Conservation (phyloP, 2,113 vertebrate genomes). For the Hydrolagus affinis region DNA sequence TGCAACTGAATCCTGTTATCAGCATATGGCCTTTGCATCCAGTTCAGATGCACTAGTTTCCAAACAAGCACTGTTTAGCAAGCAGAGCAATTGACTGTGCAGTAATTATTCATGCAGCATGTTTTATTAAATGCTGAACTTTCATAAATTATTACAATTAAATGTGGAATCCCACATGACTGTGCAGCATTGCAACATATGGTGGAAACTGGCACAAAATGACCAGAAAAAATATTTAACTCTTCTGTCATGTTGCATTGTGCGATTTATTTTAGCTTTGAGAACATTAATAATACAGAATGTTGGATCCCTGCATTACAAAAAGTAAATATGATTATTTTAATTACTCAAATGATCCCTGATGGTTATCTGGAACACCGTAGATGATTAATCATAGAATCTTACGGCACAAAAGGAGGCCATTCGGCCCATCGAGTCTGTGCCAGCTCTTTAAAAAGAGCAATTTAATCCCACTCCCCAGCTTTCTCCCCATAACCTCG, state of each 20-base stretch:
- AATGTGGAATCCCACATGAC: conserved; percentile 1
- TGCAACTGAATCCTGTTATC: neutral
- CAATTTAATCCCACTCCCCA: too few species aligned
- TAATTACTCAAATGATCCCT: neutral
- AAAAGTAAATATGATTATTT: conserved; percentile 20
- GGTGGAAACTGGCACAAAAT: neutral
- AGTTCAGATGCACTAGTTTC: neutral
- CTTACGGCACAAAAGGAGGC: too few species aligned
- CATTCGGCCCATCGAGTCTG: too few species aligned
- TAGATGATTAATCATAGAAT: too few species aligned
- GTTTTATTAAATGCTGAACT: conserved; percentile 22
- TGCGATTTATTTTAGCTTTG: neutral
- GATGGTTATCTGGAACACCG: neutral
- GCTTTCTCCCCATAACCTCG: too few species aligned
- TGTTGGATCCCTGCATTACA: neutral
- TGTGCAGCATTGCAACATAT: neutral
- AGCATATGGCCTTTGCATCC: neutral
- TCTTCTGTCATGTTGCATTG: neutral
- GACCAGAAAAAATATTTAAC: neutral
- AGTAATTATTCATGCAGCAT: conserved; percentile 6
- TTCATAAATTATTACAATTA: conserved; percentile 28
- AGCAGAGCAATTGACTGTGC: conserved; percentile 17
- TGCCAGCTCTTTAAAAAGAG: too few species aligned
- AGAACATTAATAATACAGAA: neutral
- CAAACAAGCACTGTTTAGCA: neutral